These are phyloP conservation scores for Pachycephus smyrnensis DNA, from an alignment of 2,888 invertebrate species.

Conservation along the genomic window DNA sequence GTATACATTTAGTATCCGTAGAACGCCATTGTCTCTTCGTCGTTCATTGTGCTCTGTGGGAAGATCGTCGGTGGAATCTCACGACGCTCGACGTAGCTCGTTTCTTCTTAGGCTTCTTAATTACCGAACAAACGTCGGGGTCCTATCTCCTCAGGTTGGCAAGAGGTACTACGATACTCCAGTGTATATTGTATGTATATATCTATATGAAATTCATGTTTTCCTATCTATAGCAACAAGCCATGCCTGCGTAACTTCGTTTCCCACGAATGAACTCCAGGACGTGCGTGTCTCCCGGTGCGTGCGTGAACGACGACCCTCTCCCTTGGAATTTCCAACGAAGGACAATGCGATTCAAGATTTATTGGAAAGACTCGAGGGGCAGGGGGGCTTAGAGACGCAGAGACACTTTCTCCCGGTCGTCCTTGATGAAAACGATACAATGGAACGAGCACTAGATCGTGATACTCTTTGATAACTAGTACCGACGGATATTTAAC, in stretches of 20 bases:
- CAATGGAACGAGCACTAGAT: not conserved
- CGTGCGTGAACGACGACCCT: not conserved
- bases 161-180: not conserved
- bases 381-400: not conserved
- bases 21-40: slow-evolving; percentile 31
- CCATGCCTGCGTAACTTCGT: not conserved
- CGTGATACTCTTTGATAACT: not conserved
- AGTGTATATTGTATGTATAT: not conserved
- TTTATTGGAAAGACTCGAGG: not conserved
- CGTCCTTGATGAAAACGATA: not conserved
- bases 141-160: not conserved
- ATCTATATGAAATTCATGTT: not conserved
- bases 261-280: not conserved
- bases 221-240: not conserved
- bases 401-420: not conserved
- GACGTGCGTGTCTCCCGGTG: not conserved
- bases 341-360: not conserved
- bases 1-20: not conserved
- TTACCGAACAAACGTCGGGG: slow-evolving; percentile 19
- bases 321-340: not conserved
- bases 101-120: slow-evolving; percentile 21
- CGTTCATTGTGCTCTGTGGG: slow-evolving; percentile 41
- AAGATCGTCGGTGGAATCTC: slow-evolving; percentile 16
- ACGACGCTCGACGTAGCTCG: not conserved
- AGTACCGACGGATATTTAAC: not conserved